These are phyloP conservation scores for Drosophila nannoptera DNA, from an alignment of 1,140 invertebrate genomes.

Conservation along the genomic window DNA sequence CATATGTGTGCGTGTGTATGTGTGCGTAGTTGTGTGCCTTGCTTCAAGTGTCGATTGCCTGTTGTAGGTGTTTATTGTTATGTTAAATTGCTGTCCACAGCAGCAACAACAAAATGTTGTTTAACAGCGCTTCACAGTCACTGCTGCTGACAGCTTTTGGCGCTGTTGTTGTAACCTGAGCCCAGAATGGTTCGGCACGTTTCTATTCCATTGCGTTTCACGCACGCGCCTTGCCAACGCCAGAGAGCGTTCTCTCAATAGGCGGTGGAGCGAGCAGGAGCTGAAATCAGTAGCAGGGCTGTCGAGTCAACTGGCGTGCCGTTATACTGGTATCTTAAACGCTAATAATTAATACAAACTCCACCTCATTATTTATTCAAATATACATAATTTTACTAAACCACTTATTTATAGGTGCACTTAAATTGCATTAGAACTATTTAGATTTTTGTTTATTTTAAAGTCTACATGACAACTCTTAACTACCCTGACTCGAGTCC, in stretches of 20 bases:
- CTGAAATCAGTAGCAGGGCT: constrained; percentile 10
- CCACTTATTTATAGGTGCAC: too few relatives aligned
- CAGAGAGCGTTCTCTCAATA: not conserved
- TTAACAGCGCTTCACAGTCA: constrained; percentile 44
- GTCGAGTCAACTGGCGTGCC: not conserved
- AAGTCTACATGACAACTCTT: constrained; percentile 25
- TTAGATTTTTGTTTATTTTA: too few relatives aligned
- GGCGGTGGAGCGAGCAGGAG: not conserved
- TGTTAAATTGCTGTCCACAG: constrained; percentile 56
- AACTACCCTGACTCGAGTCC: constrained; percentile 10
- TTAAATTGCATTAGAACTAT: too few relatives aligned
- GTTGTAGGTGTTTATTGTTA: constrained; percentile 64
- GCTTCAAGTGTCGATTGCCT: constrained; percentile 55
- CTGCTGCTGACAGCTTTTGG: constrained; percentile 13
- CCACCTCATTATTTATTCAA: too few relatives aligned
- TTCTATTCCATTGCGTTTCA: constrained; percentile 23
- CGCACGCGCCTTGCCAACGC: constrained; percentile 22
- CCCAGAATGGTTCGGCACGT: constrained; percentile 37
- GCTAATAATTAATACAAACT: too few relatives aligned
- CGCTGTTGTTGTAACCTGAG: constrained; percentile 26
- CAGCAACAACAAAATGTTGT: constrained; percentile 61
- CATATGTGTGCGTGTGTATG: constrained; percentile 1
- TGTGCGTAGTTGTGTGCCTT: constrained; percentile 27
- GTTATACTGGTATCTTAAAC: too few relatives aligned
- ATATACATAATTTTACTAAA: too few relatives aligned